phyloP scores from a whole-genome alignment of 2,888 invertebrate genomes.

The Lasioglossum figueresi region DNA sequence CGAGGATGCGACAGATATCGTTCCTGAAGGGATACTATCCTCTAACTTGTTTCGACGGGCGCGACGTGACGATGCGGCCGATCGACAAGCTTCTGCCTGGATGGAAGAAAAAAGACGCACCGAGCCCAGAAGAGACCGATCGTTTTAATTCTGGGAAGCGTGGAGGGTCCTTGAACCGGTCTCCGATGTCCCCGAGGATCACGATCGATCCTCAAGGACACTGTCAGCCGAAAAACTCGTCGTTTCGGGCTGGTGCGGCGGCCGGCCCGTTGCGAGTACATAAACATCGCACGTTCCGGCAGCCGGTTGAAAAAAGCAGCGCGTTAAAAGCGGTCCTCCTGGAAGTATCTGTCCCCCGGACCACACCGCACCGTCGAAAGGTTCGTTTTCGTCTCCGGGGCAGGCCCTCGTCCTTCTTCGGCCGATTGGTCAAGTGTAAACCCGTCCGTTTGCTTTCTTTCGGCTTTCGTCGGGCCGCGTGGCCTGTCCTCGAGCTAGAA shows the following conservation, averaged over 20 bases:
- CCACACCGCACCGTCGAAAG: constrained; percentile 18
- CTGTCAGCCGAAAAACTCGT: constrained; percentile 61
- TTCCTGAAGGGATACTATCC: neutral
- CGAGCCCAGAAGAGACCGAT: constrained; percentile 24
- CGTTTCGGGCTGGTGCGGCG: constrained; percentile 42
- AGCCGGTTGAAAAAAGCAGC: constrained; percentile 42
- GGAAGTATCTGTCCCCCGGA: constrained; percentile 27
- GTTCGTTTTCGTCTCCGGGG: constrained; percentile 16
- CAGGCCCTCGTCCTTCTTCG: neutral
- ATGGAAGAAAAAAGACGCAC: constrained; percentile 6
- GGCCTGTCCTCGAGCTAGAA: constrained; percentile 3
- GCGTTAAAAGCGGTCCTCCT: constrained; percentile 56
- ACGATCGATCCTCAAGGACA: constrained; percentile 65
- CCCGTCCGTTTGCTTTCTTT: constrained; percentile 9
- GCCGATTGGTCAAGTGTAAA: constrained; percentile 11
- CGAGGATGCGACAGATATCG: neutral
- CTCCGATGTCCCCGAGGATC: constrained; percentile 38
- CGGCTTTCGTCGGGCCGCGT: constrained; percentile 15
- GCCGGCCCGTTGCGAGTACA: constrained; percentile 38
- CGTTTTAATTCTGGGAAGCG: constrained; percentile 52
- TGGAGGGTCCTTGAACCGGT: constrained; percentile 52
- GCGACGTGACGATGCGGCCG: neutral
- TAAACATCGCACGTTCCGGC: constrained; percentile 52
- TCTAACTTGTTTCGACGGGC: neutral
- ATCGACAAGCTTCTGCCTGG: constrained; percentile 14